These are phyloP conservation scores for Listronotus oregonensis DNA, from an alignment of 1,140 invertebrate species.

Conservation along the genomic window DNA sequence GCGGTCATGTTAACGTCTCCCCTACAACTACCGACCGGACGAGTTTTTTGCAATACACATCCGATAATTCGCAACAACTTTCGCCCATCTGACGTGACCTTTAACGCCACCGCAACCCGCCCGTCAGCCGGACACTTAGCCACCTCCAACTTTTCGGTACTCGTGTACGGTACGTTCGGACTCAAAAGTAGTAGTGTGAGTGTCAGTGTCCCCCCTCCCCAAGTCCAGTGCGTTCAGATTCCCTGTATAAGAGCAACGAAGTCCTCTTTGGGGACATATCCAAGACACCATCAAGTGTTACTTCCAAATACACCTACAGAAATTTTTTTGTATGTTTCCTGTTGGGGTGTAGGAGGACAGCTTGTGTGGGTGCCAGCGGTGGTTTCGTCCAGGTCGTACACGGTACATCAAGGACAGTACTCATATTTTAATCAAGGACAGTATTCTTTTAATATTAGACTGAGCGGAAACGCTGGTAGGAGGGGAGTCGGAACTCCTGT, in stretches of 20 bases:
- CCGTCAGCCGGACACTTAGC: conserved; percentile 21
- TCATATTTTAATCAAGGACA: conserved; percentile 28
- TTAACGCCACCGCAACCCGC: conserved; percentile 7
- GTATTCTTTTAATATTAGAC: conserved; percentile 21
- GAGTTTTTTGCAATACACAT: conserved; percentile 29
- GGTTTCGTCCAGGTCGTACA: conserved; percentile 5
- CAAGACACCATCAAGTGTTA: background rate
- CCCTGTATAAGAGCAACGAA: conserved; percentile 21
- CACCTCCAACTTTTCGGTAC: conserved; percentile 41
- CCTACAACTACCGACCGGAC: conserved; percentile 36
- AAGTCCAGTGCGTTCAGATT: conserved; percentile 22
- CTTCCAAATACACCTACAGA: background rate
- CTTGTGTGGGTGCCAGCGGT: conserved; percentile 19
- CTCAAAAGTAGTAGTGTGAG: conserved; percentile 21
- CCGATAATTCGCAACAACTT: conserved; percentile 27
- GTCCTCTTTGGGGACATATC: conserved; percentile 1
- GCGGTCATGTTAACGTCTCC: conserved; percentile 55
- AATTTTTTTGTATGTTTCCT: conserved; percentile 22
- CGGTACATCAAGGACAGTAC: conserved; percentile 21
- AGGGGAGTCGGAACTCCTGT: conserved; percentile 29
- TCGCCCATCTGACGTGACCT: conserved; percentile 6
- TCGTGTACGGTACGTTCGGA: conserved; percentile 40
- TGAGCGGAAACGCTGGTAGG: conserved; percentile 11
- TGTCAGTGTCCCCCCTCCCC: conserved; percentile 26
- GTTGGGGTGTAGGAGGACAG: conserved; percentile 25